These are phyloP conservation scores for Rousettus madagascariensis DNA, from an alignment of 2,797 vertebrate genomes.

Conservation along the genomic window DNA sequence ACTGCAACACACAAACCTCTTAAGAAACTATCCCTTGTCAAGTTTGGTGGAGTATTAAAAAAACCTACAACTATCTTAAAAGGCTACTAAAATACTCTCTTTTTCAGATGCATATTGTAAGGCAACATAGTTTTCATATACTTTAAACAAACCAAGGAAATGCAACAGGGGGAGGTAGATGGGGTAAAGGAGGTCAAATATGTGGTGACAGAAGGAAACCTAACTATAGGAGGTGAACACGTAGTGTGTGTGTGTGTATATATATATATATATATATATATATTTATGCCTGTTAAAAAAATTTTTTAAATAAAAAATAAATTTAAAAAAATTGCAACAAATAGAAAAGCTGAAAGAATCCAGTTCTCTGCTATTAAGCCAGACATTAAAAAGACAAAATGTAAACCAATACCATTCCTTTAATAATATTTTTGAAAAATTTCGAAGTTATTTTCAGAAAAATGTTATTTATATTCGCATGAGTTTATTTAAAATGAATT, in stretches of 20 bases:
- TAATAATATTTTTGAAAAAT: background rate
- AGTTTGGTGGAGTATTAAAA: background rate
- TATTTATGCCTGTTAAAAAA: too few relatives aligned
- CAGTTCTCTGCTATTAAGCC: background rate
- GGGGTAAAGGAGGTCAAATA: too few relatives aligned
- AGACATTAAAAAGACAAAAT: background rate
- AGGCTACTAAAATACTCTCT: background rate
- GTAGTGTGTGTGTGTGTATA: too few relatives aligned
- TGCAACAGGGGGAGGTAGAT: too few relatives aligned
- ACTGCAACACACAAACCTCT: background rate
- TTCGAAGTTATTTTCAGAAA: conserved; percentile 9
- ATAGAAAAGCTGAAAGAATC: background rate
- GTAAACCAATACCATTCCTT: background rate
- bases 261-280: too few relatives aligned
- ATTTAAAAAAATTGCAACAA: background rate
- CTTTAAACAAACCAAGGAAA: background rate
- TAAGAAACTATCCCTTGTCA: background rate
- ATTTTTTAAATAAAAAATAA: too few relatives aligned
- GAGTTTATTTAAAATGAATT: background rate
- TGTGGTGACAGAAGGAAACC: too few relatives aligned
- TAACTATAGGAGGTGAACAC: too few relatives aligned
- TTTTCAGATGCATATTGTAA: background rate
- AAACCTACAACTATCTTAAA: conserved; percentile 12
- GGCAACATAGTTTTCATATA: conserved; percentile 5
- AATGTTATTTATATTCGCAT: conserved; percentile 4